These are phyloP conservation scores for Caerostris extrusa DNA, from an alignment of 1,140 invertebrate genomes.

Conservation along the genomic window DNA sequence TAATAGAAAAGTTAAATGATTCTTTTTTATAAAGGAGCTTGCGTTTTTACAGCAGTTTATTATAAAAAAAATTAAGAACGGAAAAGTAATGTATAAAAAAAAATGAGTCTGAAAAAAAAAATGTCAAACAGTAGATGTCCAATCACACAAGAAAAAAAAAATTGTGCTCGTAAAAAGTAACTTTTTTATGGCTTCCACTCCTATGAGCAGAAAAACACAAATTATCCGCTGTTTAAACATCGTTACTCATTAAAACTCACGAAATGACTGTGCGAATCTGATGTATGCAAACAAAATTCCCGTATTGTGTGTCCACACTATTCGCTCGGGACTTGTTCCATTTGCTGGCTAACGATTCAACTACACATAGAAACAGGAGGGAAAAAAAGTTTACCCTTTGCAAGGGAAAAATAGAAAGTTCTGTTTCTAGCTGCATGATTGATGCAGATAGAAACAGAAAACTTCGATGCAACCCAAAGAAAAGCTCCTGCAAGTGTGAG, in stretches of 20 bases:
- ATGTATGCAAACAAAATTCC: neutral
- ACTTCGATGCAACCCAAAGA: neutral
- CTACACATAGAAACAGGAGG: too few relatives aligned
- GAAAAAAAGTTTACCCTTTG: neutral
- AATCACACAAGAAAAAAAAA: too few relatives aligned
- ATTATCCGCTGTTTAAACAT: neutral
- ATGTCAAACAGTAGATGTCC: too few relatives aligned
- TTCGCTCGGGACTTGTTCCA: neutral
- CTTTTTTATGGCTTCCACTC: too few relatives aligned
- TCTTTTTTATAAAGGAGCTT: too few relatives aligned
- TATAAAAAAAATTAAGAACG: too few relatives aligned
- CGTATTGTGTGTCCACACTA: neutral
- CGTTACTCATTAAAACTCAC: neutral
- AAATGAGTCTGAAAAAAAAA: too few relatives aligned
- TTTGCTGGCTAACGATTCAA: neutral
- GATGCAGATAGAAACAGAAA: constrained; percentile 47
- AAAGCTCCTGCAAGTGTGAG: neutral
- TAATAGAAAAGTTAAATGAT: too few relatives aligned
- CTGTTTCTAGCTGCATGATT: neutral
- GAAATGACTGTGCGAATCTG: neutral
- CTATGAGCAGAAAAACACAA: neutral
- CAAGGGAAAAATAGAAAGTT: neutral
- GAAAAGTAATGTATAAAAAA: too few relatives aligned
- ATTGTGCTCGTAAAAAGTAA: too few relatives aligned
- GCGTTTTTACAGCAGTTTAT: too few relatives aligned